Percentiles rank a stretch among this genome's conserved stretches.
Evolutionary conservation across 2,797 vertebrate species (phyloP).

Genomic region (Notolepis coatsorum): DNA sequence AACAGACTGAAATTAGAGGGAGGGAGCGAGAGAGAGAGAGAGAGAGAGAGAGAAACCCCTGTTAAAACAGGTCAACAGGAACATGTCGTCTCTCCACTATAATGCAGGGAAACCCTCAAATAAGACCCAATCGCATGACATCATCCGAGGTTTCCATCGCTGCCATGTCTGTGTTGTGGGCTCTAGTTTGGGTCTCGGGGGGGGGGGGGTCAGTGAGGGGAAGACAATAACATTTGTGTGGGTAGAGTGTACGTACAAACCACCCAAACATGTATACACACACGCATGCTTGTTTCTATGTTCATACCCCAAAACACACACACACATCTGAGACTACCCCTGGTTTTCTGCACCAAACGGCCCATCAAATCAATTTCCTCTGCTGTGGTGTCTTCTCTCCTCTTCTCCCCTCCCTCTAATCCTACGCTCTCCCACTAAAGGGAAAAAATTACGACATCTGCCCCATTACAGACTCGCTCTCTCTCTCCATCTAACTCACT

Average conservation of each 20-base stretch:
- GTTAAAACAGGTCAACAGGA: slow-evolving; percentile 24
- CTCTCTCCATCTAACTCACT: slow-evolving; percentile 25
- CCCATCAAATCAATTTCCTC: slow-evolving; percentile 71
- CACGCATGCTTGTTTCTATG: slow-evolving; percentile 12
- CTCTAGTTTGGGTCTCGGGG: not conserved
- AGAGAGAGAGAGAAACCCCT: slow-evolving; percentile 5
- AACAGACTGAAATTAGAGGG: not conserved
- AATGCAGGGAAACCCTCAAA: slow-evolving; percentile 40
- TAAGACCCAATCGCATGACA: slow-evolving; percentile 45
- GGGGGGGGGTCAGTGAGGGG: slow-evolving; percentile 18
- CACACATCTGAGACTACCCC: slow-evolving; percentile 24
- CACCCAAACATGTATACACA: slow-evolving; percentile 30
- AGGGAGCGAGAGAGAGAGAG: slow-evolving; percentile 10
- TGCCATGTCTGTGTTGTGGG: slow-evolving; percentile 39
- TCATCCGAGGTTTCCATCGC: slow-evolving; percentile 45
- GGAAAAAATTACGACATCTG: slow-evolving; percentile 63
- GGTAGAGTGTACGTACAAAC: not conserved
- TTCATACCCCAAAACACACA: not conserved
- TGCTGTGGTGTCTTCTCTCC: slow-evolving; percentile 36
- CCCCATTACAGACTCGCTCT: slow-evolving; percentile 52
- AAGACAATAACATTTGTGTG: slow-evolving; percentile 17
- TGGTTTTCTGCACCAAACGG: slow-evolving; percentile 61
- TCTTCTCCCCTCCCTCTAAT: slow-evolving; percentile 27
- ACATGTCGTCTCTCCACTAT: slow-evolving; percentile 29
- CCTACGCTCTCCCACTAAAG: slow-evolving; percentile 43